A percentile compares a stretch with the other conserved stretches of the same genome.
These are phyloP conservation scores for Rhinophrynus dorsalis DNA, from an alignment of 2,797 vertebrate genomes.

Conservation along the genomic window DNA sequence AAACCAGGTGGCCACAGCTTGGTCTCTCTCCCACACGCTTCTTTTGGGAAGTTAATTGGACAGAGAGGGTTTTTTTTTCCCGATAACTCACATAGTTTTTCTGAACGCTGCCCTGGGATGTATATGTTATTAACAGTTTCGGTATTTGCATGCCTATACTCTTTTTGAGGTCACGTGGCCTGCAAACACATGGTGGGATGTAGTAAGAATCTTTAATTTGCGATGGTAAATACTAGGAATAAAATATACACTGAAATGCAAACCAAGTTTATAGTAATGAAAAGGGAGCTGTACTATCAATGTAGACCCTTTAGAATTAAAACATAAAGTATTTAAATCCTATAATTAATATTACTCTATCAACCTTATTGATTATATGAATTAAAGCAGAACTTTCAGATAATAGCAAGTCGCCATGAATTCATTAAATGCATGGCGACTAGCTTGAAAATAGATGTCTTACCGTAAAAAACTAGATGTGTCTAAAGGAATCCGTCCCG, in stretches of 20 bases:
- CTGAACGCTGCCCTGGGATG: not conserved
- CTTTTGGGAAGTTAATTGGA: not conserved
- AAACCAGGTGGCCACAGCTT: constrained; percentile 10
- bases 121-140: not conserved
- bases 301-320: too few relatives aligned
- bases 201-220: not conserved
- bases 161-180: constrained; percentile 6
- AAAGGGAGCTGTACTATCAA: not conserved
- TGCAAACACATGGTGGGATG: constrained; percentile 4
- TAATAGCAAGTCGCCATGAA: too few relatives aligned
- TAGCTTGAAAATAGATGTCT: too few relatives aligned
- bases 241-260: not conserved
- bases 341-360: too few relatives aligned
- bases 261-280: not conserved
- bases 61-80: not conserved
- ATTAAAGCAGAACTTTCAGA: too few relatives aligned
- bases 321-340: too few relatives aligned
- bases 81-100: not conserved
- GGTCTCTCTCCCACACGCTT: not conserved
- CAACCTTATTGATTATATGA: too few relatives aligned
- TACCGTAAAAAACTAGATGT: too few relatives aligned
- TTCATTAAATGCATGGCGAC: too few relatives aligned
- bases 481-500: too few relatives aligned
- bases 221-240: not conserved
- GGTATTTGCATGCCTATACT: constrained; percentile 1